Evolutionary conservation across 53 echinoderm and acorn worm species (phyloP), one percentile per base, ranked within the genome.

Genomic region (Arbacia lixula): DNA sequence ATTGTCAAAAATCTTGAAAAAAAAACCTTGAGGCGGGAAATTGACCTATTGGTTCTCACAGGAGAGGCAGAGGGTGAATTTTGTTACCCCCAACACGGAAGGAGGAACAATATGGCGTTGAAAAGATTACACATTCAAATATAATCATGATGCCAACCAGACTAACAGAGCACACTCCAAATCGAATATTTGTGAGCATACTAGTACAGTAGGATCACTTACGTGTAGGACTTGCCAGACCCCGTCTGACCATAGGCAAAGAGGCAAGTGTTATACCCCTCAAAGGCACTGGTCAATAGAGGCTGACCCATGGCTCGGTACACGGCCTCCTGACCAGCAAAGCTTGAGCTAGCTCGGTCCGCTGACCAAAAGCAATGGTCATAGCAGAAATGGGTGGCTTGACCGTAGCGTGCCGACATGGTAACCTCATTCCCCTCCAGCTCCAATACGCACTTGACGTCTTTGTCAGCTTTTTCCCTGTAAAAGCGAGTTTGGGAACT

Each of bases 231-330:
- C 41, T 98, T 98, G 50, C 98, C 98, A 21, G 98, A 98, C 36
- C 98, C 98, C 9, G 98, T 98, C 81, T 98, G 98, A 0, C 98
- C 98, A 51, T 98, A 98, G 4, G 98, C 98, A 92, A 98, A 98
- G 34, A 98, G 82, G 58, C 98, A 98, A 1, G 98, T 98, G 53
- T 98, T 94, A 46, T 93, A 98, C 12, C 98, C 98, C 71, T 98
- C 94, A 55, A 98, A 90, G 54, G 98, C 98, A 71, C 85, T 94
- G 81, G 71, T 53, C 22, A 98, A 77, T 60, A 98, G 74, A 16
- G 98, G 98, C 26, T 84, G 77, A 19, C 94, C 98, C 9, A 98
- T 67, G 19, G 81, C 86, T 36, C 91, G 79, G 75, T 98, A 98
- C 21, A 98, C 98, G 3, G 58, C 83, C 66, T 94, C 92, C 88